These are phyloP conservation scores for Tribolium freemani DNA, from an alignment of 2,888 invertebrate genomes.

Conservation along the genomic window DNA sequence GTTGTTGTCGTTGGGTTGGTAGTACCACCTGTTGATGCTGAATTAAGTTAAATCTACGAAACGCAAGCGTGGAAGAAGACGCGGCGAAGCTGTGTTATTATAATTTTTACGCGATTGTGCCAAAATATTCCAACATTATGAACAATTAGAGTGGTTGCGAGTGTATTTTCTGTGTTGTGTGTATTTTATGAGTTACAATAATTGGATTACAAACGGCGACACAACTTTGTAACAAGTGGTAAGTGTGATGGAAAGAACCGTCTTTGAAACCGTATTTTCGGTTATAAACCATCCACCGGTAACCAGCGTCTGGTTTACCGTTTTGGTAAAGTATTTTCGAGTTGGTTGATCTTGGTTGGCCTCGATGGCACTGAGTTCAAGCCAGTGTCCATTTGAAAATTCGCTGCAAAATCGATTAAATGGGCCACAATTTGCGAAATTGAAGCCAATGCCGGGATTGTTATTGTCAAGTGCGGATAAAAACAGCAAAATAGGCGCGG, in stretches of 20 bases:
- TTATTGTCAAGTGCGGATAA: constrained; percentile 25
- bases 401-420: neutral
- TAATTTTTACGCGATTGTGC: constrained; percentile 35
- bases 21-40: constrained; percentile 34
- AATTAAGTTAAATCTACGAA: constrained; percentile 36
- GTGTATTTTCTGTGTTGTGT: constrained; percentile 20
- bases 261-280: constrained; percentile 4
- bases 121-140: constrained; percentile 12
- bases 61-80: constrained; percentile 42
- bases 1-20: constrained; percentile 5
- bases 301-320: constrained; percentile 5
- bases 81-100: constrained; percentile 37
- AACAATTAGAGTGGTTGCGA: constrained; percentile 1
- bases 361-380: neutral
- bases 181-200: neutral
- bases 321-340: neutral
- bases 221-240: constrained; percentile 20
- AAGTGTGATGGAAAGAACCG: constrained; percentile 11
- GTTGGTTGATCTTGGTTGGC: neutral
- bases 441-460: constrained; percentile 15
- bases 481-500: constrained; percentile 44
- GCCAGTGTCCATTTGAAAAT: neutral
- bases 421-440: constrained; percentile 16
- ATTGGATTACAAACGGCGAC: constrained; percentile 30
- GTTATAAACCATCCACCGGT: neutral